Evolutionary conservation across 2,888 invertebrate species (phyloP), one percentile per base, ranked within the genome.

Genomic region (Mermis nigrescens): DNA sequence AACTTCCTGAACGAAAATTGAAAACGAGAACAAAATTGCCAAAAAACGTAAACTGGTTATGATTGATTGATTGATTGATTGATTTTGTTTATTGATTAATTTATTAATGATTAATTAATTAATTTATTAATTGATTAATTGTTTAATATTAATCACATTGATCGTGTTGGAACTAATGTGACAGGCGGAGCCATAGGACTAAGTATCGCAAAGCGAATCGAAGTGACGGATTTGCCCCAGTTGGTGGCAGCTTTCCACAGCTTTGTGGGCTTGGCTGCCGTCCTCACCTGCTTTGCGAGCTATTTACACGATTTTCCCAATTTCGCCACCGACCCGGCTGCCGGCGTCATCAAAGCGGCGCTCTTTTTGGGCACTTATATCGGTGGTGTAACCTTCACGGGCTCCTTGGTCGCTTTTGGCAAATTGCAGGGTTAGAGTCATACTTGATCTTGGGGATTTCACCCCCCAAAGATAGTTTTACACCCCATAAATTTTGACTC

Each of bases 321-420:
- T 60, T 84, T 88, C 77, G 84, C 83, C 24, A 80, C 82, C 0
- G 86, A 87, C 75, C 85, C 86, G 26, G 81, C 83, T 1, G 82
- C 83, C 4, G 82, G 82, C 66, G 85, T 87, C 46, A 79, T 85
- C 65, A 87, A 86, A 75, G 84, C 85, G 0, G 82, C 87, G 1
- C 78, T 87, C 45, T 87, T 87, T 77, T 79, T 89, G 54, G 89
- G 88, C 26, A 86, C 87, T 0, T 86, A 83, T 75, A 88, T 88
- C 69, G 88, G 88, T 62, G 88, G 87, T 53, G 84, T 88, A 57
- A 88, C 88, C 2, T 87, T 87, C 76, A 86, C 84, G 65, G 89
- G 88, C 2, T 86, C 86, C 0, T 76, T 89, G 54, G 81, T 89
- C 62, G 89, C 89, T 19, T 89, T 88, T 74, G 88, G 86, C 64